Base-by-base conservation (phyloP, 2,113 vertebrate species). In the Manacus vitellinus region DNA sequence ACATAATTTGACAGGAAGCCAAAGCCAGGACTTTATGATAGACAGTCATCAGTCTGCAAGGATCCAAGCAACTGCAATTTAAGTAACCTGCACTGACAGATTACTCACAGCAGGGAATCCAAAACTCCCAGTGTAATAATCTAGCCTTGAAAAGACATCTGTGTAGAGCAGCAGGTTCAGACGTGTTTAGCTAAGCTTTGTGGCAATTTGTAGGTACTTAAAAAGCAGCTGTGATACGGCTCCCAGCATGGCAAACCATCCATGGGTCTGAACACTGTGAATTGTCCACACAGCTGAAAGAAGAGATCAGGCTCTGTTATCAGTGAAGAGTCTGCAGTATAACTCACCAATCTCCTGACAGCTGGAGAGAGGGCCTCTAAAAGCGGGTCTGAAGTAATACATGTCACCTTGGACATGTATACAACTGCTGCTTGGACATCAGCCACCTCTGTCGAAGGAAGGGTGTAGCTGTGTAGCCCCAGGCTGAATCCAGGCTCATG, bases 41-140 rank as follows among this genome's bases (percentile, higher is more conserved):
- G 91, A 49, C 62, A 41, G 44, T 63, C 62, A 47, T 88, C 68
- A 43, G 59, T 30, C 78, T 86, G 75, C 62, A 89, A 85, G 37
- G 44, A 88, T 56, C 66, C 55, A 66, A 72, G 47, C 41, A 88
- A 80, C 59, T 59, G 39, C 56, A 93, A 17, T 86, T 96, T 80
- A 77, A 90, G 56, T 92, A 81, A 79, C 85, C 27, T 93, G 43
- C 71, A 8, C 59, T 73, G 67, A 84, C 8, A 4, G 56, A 54
- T 84, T 72, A 85, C 75, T 75, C 41, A 33, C 5, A 9, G 63
- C 63, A 86, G 30, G 59, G 35, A 62, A 51, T 52, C 75, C 55
- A 39, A 74, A 88, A 88, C 31, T 31, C 82, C 66, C 47, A 19
- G 39, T 58, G 8, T 65, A 87, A 87, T 65, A 88, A 67, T 39